These are phyloP conservation scores for Parasteatoda tepidariorum DNA, from an alignment of 1,140 invertebrate species.

Conservation along the genomic window DNA sequence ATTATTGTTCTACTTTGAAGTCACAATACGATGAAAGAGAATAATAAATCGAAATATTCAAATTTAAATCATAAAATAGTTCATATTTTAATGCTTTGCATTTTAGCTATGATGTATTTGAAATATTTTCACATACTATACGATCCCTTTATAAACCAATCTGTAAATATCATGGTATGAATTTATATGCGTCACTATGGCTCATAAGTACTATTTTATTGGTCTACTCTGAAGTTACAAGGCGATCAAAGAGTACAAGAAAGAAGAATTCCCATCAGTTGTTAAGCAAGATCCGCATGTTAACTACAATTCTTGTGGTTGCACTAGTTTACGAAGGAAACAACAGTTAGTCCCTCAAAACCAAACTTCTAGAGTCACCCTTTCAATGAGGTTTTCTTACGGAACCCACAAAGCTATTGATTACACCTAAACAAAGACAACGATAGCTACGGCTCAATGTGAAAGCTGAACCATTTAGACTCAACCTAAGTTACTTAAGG, in stretches of 20 bases:
- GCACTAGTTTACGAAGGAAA: constrained; percentile 56
- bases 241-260: background rate
- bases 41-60: too few relatives aligned
- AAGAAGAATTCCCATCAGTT: constrained; percentile 14
- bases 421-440: constrained; percentile 58
- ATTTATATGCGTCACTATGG: too few relatives aligned
- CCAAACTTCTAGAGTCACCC: constrained; percentile 38
- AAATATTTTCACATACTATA: too few relatives aligned
- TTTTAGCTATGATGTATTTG: too few relatives aligned
- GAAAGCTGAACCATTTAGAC: constrained; percentile 58
- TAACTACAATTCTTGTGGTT: constrained; percentile 52
- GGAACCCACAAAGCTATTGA: constrained; percentile 54
- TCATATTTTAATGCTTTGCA: too few relatives aligned
- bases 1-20: too few relatives aligned
- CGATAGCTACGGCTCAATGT: constrained; percentile 55
- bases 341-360: constrained; percentile 49
- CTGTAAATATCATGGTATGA: too few relatives aligned
- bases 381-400: constrained; percentile 52
- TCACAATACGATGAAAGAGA: too few relatives aligned
- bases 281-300: constrained; percentile 34
- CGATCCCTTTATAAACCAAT: too few relatives aligned
- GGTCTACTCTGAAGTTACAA: background rate
- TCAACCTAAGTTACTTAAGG: constrained; percentile 58
- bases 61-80: too few relatives aligned
- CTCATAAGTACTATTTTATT: background rate